Evolutionary conservation across 2,888 invertebrate genomes (phyloP), one percentile per base, ranked within the genome.

Genomic region (Pammene aurita): DNA sequence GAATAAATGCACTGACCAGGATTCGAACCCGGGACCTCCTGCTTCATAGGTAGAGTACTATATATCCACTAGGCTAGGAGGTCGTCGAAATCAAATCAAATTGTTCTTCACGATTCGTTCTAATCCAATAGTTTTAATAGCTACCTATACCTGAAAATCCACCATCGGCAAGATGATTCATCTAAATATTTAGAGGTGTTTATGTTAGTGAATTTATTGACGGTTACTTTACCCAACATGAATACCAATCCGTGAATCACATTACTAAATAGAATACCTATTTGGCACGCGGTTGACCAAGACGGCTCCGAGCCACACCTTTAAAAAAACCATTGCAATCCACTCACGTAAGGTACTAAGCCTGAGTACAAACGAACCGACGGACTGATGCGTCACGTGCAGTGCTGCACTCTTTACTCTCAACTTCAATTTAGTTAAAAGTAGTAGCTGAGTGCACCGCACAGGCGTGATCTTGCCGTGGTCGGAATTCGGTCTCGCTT

Each of bases 351-450:
- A 79, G 72, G 71, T 72, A 74, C 73, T 73, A 80, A 62, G 62
- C 34, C 7, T 34, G 63, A 81, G 74, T 77, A 83, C 85, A 83
- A 80, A 82, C 84, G 83, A 80, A 84, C 84, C 82, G 86, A 84
- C 84, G 80, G 81, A 80, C 80, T 82, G 84, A 84, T 84, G 84
- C 84, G 84, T 85, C 88, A 88, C 88, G 88, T 88, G 82, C 83
- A 81, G 44, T 61, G 68, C 77, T 78, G 80, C 81, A 80, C 85
- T 85, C 85, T 84, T 87, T 86, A 82, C 81, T 81, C 83, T 78
- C 86, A 86, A 88, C 86, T 90, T 87, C 88, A 91, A 92, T 92
- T 90, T 90, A 87, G 86, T 90, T 90, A 89, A 91, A 89, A 90
- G 90, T 91, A 83, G 83, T 80, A 80, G 82, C 84, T 82, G 84